phyloP scores from a whole-genome alignment of 2,888 invertebrate species.

The Aproaerema taeniolella region DNA sequence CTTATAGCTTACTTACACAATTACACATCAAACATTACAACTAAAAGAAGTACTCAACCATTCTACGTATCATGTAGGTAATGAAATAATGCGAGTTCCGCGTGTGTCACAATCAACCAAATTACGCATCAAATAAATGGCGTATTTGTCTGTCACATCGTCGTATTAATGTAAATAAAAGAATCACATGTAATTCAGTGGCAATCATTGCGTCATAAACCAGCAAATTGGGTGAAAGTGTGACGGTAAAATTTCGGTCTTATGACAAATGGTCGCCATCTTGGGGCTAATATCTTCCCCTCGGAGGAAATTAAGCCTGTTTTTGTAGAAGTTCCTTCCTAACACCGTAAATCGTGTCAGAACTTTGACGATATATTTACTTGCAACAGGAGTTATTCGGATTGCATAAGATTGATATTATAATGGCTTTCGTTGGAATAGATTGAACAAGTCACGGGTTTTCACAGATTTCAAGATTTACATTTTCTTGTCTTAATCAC shows the following conservation, averaged over 20 bases:
- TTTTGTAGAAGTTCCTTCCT: not conserved
- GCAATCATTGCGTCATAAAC: conserved; percentile 49
- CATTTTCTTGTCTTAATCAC: too few relatives aligned
- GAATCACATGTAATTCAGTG: conserved; percentile 43
- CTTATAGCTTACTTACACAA: too few relatives aligned
- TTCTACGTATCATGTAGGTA: not conserved
- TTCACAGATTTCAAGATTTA: too few relatives aligned
- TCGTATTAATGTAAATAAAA: conserved; percentile 38
- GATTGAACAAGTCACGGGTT: too few relatives aligned
- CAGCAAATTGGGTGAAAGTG: conserved; percentile 68
- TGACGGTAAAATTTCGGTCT: conserved; percentile 64
- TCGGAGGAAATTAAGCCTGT: not conserved
- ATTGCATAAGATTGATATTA: too few relatives aligned
- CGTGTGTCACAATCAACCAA: conserved; percentile 29
- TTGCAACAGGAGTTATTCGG: too few relatives aligned
- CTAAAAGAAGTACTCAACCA: not conserved
- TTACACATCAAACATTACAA: not conserved
- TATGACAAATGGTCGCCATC: conserved; percentile 66
- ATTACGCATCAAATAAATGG: conserved; percentile 23
- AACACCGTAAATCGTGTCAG: too few relatives aligned
- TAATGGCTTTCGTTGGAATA: too few relatives aligned
- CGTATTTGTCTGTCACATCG: conserved; percentile 21
- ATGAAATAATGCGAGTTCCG: conserved; percentile 7
- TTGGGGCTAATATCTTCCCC: conserved; percentile 37
- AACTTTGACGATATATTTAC: too few relatives aligned